Percentiles rank a stretch among this genome's conserved stretches.
These are phyloP conservation scores for Dicyrtoma fusca DNA, from an alignment of 2,888 invertebrate species.

Conservation along the genomic window DNA sequence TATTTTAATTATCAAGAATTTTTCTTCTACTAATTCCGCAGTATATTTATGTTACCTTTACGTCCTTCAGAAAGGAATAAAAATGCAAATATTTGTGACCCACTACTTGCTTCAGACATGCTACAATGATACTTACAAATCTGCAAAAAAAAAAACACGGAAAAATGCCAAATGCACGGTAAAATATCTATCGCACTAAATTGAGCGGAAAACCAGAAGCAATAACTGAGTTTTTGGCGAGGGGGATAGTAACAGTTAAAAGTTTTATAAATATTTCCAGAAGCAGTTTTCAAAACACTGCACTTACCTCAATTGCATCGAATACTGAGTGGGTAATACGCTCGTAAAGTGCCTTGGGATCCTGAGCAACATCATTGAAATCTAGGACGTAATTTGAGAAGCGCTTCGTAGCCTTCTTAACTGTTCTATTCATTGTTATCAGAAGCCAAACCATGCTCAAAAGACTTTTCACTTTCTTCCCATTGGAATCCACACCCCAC, in stretches of 20 bases:
- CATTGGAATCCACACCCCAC: slow-evolving; percentile 59
- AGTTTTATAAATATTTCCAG: too few relatives aligned
- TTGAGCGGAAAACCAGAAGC: too few relatives aligned
- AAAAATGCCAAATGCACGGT: too few relatives aligned
- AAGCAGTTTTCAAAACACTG: neutral
- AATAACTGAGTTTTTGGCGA: too few relatives aligned
- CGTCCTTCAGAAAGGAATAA: slow-evolving; percentile 57
- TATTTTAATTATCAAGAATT: too few relatives aligned
- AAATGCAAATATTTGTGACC: slow-evolving; percentile 55
- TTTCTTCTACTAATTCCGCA: too few relatives aligned
- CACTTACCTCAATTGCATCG: slow-evolving; percentile 41
- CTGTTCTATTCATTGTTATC: too few relatives aligned
- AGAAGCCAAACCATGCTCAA: slow-evolving; percentile 53
- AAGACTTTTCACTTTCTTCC: slow-evolving; percentile 55
- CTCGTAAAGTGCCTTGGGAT: slow-evolving; percentile 37
- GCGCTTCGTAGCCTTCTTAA: slow-evolving; percentile 7
- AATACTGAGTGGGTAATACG: slow-evolving; percentile 45
- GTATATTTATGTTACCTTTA: too few relatives aligned
- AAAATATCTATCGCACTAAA: too few relatives aligned
- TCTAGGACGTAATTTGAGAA: slow-evolving; percentile 18
- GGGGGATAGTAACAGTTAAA: too few relatives aligned
- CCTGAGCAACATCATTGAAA: slow-evolving; percentile 15
- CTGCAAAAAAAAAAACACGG: slow-evolving; percentile 11
- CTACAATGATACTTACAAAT: slow-evolving; percentile 61
- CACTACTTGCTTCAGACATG: slow-evolving; percentile 60